Conservation (phyloP, 2,797 vertebrate species). For the Silurus lanzhouensis region DNA sequence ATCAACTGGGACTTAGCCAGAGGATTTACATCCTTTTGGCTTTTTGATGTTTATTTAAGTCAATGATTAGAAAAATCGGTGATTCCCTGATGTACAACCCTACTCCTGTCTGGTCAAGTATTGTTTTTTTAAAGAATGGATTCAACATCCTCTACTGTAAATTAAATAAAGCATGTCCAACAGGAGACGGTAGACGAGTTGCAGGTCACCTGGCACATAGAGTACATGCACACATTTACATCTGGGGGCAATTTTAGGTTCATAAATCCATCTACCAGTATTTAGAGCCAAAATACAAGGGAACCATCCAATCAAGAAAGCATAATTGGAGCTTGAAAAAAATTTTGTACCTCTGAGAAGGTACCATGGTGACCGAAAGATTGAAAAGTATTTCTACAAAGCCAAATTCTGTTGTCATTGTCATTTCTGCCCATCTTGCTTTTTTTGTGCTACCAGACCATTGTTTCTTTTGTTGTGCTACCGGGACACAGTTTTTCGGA, state of each 20-base stretch:
- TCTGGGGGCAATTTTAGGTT: not conserved
- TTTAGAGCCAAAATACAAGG: not conserved
- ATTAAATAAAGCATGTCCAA: not conserved
- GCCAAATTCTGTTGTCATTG: not conserved
- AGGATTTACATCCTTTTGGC: constrained; percentile 39
- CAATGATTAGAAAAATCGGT: constrained; percentile 8
- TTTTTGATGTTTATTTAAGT: constrained; percentile 66
- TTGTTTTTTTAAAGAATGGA: constrained; percentile 61
- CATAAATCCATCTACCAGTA: not conserved
- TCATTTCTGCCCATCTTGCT: not conserved
- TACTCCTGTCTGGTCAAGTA: constrained; percentile 68
- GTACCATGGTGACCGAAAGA: not conserved
- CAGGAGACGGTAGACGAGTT: not conserved
- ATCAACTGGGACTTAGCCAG: constrained; percentile 56
- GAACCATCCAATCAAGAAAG: not conserved
- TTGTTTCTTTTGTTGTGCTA: not conserved
- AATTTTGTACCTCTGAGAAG: not conserved
- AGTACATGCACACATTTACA: not conserved
- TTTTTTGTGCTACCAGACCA: not conserved
- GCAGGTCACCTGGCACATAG: not conserved
- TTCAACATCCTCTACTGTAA: constrained; percentile 45
- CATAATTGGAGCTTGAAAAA: not conserved
- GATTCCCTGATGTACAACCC: constrained; percentile 54
- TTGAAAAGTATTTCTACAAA: not conserved
- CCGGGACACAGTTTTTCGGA: not conserved